Evolutionary conservation across 2,797 vertebrate species (phyloP).

Genomic region (Pantherophis vulpinus): DNA sequence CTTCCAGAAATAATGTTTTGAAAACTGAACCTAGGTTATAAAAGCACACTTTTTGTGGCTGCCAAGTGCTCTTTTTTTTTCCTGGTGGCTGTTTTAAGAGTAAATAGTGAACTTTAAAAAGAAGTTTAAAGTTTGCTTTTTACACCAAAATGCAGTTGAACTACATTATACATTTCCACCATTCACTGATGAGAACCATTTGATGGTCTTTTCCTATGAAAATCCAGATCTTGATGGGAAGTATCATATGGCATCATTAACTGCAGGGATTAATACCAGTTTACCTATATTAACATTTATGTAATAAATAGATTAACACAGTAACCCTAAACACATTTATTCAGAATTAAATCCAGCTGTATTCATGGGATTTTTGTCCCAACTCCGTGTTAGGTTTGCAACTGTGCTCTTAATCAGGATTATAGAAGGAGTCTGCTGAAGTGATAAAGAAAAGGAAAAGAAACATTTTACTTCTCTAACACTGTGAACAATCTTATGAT

Average conservation of each 20-base stretch:
- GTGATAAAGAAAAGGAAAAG: neutral
- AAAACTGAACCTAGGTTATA: constrained; percentile 62
- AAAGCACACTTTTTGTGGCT: constrained; percentile 57
- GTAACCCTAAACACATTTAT: neutral
- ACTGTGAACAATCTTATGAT: neutral
- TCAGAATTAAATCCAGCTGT: neutral
- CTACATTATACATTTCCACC: constrained; percentile 17
- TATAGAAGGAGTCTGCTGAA: neutral
- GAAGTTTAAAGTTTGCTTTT: constrained; percentile 37
- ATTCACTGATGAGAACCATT: constrained; percentile 34
- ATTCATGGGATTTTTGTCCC: neutral
- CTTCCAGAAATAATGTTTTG: constrained; percentile 70
- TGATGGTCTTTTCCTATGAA: neutral
- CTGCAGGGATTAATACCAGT: neutral
- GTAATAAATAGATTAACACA: neutral
- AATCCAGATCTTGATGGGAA: constrained; percentile 4
- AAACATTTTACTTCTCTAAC: neutral
- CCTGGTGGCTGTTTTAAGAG: constrained; percentile 52
- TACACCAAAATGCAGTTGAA: constrained; percentile 43
- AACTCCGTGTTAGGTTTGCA: neutral
- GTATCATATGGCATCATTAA: neutral
- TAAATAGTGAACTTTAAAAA: constrained; percentile 49
- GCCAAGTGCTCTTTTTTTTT: constrained; percentile 57
- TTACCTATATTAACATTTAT: neutral
- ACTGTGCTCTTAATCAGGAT: neutral